phyloP scores from a whole-genome alignment of 2,888 invertebrate genomes.

The Noctua janthina region DNA sequence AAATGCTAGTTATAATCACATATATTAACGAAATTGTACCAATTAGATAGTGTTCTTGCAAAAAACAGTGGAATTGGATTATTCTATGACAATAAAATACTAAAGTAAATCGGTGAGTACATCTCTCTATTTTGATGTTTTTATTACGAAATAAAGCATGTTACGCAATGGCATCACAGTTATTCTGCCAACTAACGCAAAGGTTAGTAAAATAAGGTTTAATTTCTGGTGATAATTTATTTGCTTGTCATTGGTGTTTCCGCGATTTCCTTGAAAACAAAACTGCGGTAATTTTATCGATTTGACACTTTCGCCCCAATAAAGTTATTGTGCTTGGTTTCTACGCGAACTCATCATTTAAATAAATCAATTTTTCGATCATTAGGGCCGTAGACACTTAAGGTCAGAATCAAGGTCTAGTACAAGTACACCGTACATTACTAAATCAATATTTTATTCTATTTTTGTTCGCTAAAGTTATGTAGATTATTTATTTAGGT shows the following conservation, averaged over 20 bases:
- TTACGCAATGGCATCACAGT: constrained; percentile 67
- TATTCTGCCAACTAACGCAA: constrained; percentile 36
- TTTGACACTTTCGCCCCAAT: constrained; percentile 84
- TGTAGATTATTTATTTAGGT: constrained; percentile 53
- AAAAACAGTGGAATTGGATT: constrained; percentile 76
- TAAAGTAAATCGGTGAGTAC: constrained; percentile 76
- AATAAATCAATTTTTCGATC: constrained; percentile 71
- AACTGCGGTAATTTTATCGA: constrained; percentile 91
- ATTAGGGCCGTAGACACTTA: constrained; percentile 49
- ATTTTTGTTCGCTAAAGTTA: constrained; percentile 45
- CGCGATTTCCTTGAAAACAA: constrained; percentile 81
- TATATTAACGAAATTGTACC: constrained; percentile 81
- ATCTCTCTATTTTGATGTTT: constrained; percentile 71
- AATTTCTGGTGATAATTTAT: constrained; percentile 31
- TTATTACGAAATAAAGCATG: constrained; percentile 65
- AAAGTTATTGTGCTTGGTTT: constrained; percentile 79
- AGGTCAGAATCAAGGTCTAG: constrained; percentile 56
- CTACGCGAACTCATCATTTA: constrained; percentile 77
- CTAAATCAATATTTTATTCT: constrained; percentile 46
- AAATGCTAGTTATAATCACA: constrained; percentile 83
- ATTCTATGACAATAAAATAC: constrained; percentile 83
- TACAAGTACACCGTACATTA: constrained; percentile 17
- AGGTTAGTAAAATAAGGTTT: constrained; percentile 40
- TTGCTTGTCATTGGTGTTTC: constrained; percentile 52
- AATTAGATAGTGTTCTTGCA: constrained; percentile 86